Evolutionary conservation across 2,797 vertebrate genomes (phyloP), one percentile per base, ranked within the genome.

Genomic region (Ara ararauna): DNA sequence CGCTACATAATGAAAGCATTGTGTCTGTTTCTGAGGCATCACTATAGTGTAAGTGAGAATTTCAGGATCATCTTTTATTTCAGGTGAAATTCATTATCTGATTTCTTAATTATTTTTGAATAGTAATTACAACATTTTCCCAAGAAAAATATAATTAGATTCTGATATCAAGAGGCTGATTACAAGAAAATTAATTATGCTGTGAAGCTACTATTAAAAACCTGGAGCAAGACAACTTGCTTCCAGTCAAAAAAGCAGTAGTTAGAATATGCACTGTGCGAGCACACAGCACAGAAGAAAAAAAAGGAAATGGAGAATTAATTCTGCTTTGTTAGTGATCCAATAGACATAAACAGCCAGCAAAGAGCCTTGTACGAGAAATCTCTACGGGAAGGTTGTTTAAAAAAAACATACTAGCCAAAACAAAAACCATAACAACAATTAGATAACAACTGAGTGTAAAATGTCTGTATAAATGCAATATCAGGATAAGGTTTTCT

Each of bases 101-200:
- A 79, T 83, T 72, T 71, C 64, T 87, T 93, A 91, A 86, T 84
- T 74, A 90, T 51, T 81, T 67, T 76, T 90, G 22, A 90, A 54
- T 74, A 80, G 29, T 62, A 89, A 94, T 91, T 79, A 67, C 36
- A 91, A 45, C 6, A 67, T 72, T 88, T 89, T 77, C 58, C 26
- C 38, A 77, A 66, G n/a, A 85, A 95, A 76, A 79, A 70, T 73
- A 30, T 70, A 42, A 91, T 73, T 92, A 70, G 50, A 70, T 89
- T 91, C 58, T 85, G 56, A 64, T 74, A 64, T 58, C 64, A 80
- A 88, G 44, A 84, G 60, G 36, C 38, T 78, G 72, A 79, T 66
- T 74, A 61, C 34, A 74, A 82, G 22, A 64, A 71, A 58, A 87
- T 71, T 70, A 90, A 67, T 92, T 91, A 91, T 40, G 18, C 44